Evolutionary conservation across 2,113 vertebrate genomes (phyloP), one percentile per base, ranked within the genome.

Genomic region (Pteruthius melanotis): DNA sequence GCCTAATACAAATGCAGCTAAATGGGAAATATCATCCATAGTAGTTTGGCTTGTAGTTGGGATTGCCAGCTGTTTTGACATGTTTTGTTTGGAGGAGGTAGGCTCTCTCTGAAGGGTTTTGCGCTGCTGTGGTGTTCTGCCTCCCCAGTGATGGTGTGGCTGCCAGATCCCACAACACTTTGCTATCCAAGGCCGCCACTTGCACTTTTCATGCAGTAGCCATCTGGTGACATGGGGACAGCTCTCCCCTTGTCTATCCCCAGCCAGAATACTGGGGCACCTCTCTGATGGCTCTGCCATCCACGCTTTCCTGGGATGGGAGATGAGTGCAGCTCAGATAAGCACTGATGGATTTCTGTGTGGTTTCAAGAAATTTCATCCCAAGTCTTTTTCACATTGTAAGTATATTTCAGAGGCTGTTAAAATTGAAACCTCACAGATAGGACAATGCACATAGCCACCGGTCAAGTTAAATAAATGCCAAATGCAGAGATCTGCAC

Each of bases 331-430:
- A 68, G 33, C 8, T 71, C 50, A 66, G n/a, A 27, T 14, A 71
- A 0, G 0, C 8, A 8, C 16, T 31, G 9, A 40, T 0, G 0
- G 17, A 63, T 76, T 19, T 65, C 22, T 53, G 7, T 50, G 56
- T n/a, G 35, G 30, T 44, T 90, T 50, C 63, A n/a, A 83, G 60
- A 57, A 50, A 83, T 66, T 61, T 80, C 19, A 37, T 69, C 17
- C 31, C 30, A 44, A 83, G 26, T 8, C 4, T n/a, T 93, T 89
- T 81, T 69, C 50, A 86, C 8, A 6, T 12, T 76, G 7, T 31
- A 44, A 53, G 30, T 66, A 19, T 37, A 24, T 76, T 92, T 86
- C 39, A 68, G 54, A 44, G 15, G 9, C 31, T 77, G 50, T 56
- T 82, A 52, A 93, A 93, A 64, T n/a, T 40, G 60, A 89, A 95